phyloP scores from a whole-genome alignment of 2,888 invertebrate species.

The Muscina levida region DNA sequence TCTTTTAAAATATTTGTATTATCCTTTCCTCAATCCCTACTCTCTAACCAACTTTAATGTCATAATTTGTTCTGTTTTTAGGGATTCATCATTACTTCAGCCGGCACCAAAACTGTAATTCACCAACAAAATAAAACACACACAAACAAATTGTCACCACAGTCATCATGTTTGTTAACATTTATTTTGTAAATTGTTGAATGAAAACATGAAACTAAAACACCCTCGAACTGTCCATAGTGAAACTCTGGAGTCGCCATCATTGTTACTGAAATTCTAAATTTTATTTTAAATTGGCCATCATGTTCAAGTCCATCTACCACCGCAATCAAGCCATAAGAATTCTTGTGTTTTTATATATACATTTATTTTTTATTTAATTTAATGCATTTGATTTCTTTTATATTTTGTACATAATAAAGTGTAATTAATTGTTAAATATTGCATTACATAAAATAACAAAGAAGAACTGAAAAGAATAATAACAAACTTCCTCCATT shows the following conservation, averaged over 20 bases:
- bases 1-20: too few relatives aligned
- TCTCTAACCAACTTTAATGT: constrained; percentile 70
- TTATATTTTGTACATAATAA: constrained; percentile 52
- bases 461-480: background rate
- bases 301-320: background rate
- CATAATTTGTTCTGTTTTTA: constrained; percentile 73
- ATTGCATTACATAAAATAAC: constrained; percentile 32
- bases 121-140: constrained; percentile 37
- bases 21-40: too few relatives aligned
- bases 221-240: constrained; percentile 14
- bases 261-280: too few relatives aligned
- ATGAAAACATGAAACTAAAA: background rate
- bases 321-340: constrained; percentile 1
- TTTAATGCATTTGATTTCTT: constrained; percentile 30
- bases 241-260: background rate
- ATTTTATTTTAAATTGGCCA: background rate
- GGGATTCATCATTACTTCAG: constrained; percentile 75
- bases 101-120: constrained; percentile 77
- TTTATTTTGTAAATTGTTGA: background rate
- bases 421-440: constrained; percentile 58
- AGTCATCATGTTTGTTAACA: constrained; percentile 18
- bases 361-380: constrained; percentile 20
- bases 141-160: constrained; percentile 28
- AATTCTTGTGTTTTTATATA: constrained; percentile 28
- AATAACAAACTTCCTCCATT: constrained; percentile 6